phyloP scores from a whole-genome alignment of 2,888 invertebrate genomes.

The Flexamia atlantica region DNA sequence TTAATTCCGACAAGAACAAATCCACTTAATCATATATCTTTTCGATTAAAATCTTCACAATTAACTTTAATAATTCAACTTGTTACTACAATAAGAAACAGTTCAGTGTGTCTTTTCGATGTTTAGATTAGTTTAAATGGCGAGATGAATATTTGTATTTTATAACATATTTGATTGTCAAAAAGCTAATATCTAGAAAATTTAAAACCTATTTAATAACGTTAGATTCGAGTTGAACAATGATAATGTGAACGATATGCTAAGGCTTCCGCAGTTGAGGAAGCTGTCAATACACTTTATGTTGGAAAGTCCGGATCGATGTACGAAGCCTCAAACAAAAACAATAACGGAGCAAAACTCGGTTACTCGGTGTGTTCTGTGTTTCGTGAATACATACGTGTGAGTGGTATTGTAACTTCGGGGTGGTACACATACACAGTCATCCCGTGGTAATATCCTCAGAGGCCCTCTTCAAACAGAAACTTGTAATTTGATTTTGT shows the following conservation, averaged over 20 bases:
- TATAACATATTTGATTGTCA: too few species aligned
- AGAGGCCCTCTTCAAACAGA: not conserved
- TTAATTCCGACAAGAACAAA: too few species aligned
- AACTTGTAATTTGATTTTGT: not conserved
- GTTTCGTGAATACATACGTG: not conserved
- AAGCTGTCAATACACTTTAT: not conserved
- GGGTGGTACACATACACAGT: not conserved
- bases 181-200: too few species aligned
- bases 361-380: not conserved
- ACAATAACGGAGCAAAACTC: not conserved
- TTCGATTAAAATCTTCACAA: too few species aligned
- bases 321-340: slow-evolving; percentile 5
- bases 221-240: not conserved
- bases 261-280: not conserved
- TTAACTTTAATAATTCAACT: too few species aligned
- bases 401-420: not conserved
- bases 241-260: not conserved
- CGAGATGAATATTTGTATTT: too few species aligned
- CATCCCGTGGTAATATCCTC: not conserved
- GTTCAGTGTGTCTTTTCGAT: too few species aligned
- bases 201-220: too few species aligned
- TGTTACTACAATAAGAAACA: too few species aligned
- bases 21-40: too few species aligned
- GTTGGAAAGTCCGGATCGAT: not conserved
- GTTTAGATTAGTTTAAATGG: too few species aligned